Evolutionary conservation across 2,113 vertebrate genomes (phyloP), one percentile per base, ranked within the genome.

Genomic region (Ploceus nigricollis): DNA sequence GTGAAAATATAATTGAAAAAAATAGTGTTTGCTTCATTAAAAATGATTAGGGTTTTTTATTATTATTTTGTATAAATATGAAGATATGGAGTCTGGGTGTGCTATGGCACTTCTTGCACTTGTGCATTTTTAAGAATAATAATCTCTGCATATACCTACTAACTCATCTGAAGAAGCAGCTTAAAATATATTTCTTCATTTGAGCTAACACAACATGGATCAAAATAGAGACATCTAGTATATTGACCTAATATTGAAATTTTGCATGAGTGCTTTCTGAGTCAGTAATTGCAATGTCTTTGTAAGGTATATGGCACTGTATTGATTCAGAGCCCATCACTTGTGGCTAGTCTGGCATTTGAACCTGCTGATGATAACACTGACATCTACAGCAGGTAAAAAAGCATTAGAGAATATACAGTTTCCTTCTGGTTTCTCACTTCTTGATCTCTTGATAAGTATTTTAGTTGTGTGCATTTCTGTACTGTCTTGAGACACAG

Each of bases 191-290:
- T 94, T 97, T 92, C 69, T 86, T 96, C 51, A 45, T 95, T 96
- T 95, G 72, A 92, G 78, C 64, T 84, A 80, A 56, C 73, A 58
- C 69, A 96, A 79, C 50, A 23, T 77, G 37, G 91, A 94, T 96
- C 90, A 88, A 89, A 97, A 96, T 77, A 96, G 93, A 95, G 73
- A 68, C 94, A 93, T 97, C 98, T 96, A 96, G 84, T 96, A 47
- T 96, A 94, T 95, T 97, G 97, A 96, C 66, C 95, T 96, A 84
- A 95, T 97, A 97, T 65, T 97, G 97, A 98, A 96, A 97, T 97
- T 94, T 92, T 89, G 45, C 77, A 64, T 5, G 72, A 96, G 91
- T 95, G 92, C 92, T 97, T 97, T 96, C 84, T 66, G 82, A 96
- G 58, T 82, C 82, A 61, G 95, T 97, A 97, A 97, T 98, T 97